Evolutionary conservation across 2,113 vertebrate genomes (phyloP), one percentile per base, ranked within the genome.

Genomic region (Pangasianodon hypophthalmus): DNA sequence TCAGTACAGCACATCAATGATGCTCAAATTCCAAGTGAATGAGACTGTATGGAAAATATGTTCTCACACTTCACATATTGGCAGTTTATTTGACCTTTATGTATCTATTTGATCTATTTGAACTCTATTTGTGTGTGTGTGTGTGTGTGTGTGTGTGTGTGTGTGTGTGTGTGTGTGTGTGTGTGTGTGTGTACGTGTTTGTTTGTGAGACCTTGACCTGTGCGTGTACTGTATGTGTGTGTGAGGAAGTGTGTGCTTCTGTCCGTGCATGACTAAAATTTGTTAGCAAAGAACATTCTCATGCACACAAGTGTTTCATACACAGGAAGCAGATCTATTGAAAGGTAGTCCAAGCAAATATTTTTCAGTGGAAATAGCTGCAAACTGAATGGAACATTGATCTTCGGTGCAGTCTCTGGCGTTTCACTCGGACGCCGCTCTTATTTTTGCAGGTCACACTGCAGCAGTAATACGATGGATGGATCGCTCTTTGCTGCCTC

Each of bases 231-330:
- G n/a, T 21, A 19, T 87, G 32, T 93, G 71, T 94, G 29, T 79
- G 85, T 89, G 87, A 89, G 90, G 86, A 56, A 90, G 71, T 90
- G n/a, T 88, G 79, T 89, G 67, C 89, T 80, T 93, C 0, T 93
- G 92, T 89, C 62, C 88, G 86, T 93, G 90, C 93, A 87, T 93
- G 77, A 90, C 86, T 91, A 97, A 97, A 98, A 97, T 97, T 98
- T 96, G 96, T 97, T 96, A 98, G 97, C 98, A 98, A 97, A 97
- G 97, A 97, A 99, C 97, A 99, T 99, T 99, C 97, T 99, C 98
- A 99, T 99, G 98, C 98, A 99, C 97, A 99, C 98, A 89, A 98
- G 98, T 99, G 98, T 99, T 99, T 99, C 97, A 99, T 98, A 99
- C 98, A 99, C 98, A 98, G 98, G 97, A 99, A 99, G 98, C 98